phyloP scores from a whole-genome alignment of 2,888 invertebrate genomes.

The Alentia gelatinosa region DNA sequence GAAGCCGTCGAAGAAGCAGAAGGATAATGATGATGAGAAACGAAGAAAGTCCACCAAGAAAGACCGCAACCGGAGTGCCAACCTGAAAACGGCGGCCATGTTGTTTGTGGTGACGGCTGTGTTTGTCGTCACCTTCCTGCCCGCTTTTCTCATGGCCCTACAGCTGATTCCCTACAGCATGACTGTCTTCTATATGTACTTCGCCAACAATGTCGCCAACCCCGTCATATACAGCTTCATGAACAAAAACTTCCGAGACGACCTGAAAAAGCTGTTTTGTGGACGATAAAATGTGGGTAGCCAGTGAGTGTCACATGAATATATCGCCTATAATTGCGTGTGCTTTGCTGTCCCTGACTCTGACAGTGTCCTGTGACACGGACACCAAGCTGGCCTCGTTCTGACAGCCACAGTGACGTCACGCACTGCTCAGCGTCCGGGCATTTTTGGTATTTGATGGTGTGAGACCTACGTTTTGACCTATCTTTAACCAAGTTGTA shows the following conservation, averaged over 20 bases:
- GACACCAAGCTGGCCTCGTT: too few relatives aligned
- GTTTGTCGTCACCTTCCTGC: conserved; percentile 77
- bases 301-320: too few relatives aligned
- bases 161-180: conserved; percentile 68
- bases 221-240: conserved; percentile 80
- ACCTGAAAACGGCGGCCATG: conserved; percentile 79
- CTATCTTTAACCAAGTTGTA: too few relatives aligned
- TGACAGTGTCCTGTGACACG: too few relatives aligned
- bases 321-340: too few relatives aligned
- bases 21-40: conserved; percentile 61
- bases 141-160: conserved; percentile 76
- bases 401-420: too few relatives aligned
- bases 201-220: conserved; percentile 80
- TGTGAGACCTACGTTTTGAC: too few relatives aligned
- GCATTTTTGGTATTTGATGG: too few relatives aligned
- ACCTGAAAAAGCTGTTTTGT: conserved; percentile 68
- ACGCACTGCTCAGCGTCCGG: too few relatives aligned
- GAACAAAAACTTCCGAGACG: conserved; percentile 79
- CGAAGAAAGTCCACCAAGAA: conserved; percentile 61
- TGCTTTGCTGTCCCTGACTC: too few relatives aligned
- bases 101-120: conserved; percentile 79
- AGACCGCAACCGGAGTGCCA: conserved; percentile 68
- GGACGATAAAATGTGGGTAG: conserved; percentile 45
- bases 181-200: conserved; percentile 79
- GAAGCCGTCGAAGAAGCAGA: conserved; percentile 62